These are phyloP conservation scores for Prinia subflava DNA, from an alignment of 2,113 vertebrate genomes.

Conservation along the genomic window DNA sequence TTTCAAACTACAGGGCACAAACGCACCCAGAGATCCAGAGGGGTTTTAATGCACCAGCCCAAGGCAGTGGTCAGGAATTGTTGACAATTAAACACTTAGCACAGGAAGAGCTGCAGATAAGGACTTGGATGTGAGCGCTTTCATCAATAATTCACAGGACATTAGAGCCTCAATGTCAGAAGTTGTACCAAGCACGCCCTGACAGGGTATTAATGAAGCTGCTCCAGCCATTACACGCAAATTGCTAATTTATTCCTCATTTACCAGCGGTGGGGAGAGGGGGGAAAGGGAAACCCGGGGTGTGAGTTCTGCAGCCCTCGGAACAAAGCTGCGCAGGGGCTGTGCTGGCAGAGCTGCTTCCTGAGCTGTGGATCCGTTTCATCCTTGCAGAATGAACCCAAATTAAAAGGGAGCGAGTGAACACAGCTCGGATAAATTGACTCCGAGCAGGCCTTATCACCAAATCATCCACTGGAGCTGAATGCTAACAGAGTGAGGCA, in stretches of 20 bases:
- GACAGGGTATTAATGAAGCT: background rate
- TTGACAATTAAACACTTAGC: background rate
- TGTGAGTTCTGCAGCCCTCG: background rate
- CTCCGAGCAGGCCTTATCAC: background rate
- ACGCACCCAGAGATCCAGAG: background rate
- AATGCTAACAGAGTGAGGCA: background rate
- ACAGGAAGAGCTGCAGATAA: background rate
- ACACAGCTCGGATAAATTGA: background rate
- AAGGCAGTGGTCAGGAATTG: background rate
- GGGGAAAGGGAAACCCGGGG: background rate
- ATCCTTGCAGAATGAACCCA: background rate
- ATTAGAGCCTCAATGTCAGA: background rate
- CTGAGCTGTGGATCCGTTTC: background rate
- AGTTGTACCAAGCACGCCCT: background rate
- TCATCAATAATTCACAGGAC: background rate
- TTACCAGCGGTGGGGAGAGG: background rate
- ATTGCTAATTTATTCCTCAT: conserved; percentile 38
- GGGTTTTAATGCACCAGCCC: background rate
- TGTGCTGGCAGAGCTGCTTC: background rate
- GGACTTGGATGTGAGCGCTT: background rate
- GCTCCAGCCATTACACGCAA: conserved; percentile 6
- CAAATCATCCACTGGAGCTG: background rate
- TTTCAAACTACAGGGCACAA: background rate
- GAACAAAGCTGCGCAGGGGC: background rate
- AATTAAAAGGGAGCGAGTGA: background rate